Base-by-base conservation (phyloP, 1,140 invertebrate genomes). In the Trinorchestia longiramus region DNA sequence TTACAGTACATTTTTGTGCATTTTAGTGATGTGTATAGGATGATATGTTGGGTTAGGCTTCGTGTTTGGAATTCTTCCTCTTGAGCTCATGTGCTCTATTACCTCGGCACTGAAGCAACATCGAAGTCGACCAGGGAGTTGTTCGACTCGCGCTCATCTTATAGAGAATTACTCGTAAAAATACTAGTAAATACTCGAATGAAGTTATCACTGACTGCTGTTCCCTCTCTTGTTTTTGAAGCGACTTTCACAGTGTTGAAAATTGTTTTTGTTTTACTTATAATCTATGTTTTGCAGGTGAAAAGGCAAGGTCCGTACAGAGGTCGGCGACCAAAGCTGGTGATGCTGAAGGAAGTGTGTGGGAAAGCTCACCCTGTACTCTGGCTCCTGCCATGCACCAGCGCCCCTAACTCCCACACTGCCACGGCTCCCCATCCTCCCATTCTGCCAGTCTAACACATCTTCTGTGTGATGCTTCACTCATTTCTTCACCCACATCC, bases 281-380 rank as follows among this genome's bases (percentile, higher is more conserved):
- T 40, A 17, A n/a, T n/a, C n/a, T n/a, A n/a, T 53, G 8, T 53
- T 45, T 95, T 88, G 0, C 88, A 96, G 97, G 97, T 97, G 41
- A 97, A 97, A 95, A 96, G 96, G 96, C 98, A 98, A 97, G 98
- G 98, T 88, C 97, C 98, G 47, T 98, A 98, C 97, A 97, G 98
- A 96, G 98, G 98, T 0, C 97, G 98, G 96, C 98, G 98, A 97
- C 98, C 98, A 96, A 98, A 98, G 97, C 98, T 98, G 97, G 98
- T 98, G 43, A 97, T 99, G 94, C 97, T 99, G 36, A 98, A 98
- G 90, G 98, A 99, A 97, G 98, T 99, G 41, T 99, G 98, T 97
- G 98, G 98, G 45, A 98, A 98, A 97, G 98, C 98, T 96, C 98
- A 98, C 97, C 98, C 98, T 36, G 96, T 98, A 17, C 97, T 98